Base-by-base conservation (phyloP, 2,888 invertebrate genomes). In the Orchesellides sinensis region DNA sequence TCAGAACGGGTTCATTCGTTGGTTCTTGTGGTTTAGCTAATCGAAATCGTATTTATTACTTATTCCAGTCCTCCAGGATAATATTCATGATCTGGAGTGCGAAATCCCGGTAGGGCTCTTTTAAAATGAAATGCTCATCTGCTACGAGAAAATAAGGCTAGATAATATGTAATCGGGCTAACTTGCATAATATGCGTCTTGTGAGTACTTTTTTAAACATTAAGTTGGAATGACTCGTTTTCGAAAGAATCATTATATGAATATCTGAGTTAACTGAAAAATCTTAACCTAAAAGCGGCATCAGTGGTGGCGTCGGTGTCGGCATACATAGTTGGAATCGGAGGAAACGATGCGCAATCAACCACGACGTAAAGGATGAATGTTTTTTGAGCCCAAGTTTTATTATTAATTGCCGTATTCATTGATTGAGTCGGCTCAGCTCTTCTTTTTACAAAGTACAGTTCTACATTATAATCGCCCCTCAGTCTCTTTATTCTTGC, bases 291-390 rank as follows among this genome's bases (percentile, higher is more conserved):
- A n/a, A n/a, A n/a, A n/a, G n/a, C n/a, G n/a, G n/a, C n/a, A n/a
- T n/a, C n/a, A n/a, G n/a, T n/a, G n/a, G n/a, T n/a, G n/a, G n/a
- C n/a, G n/a, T n/a, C n/a, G n/a, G n/a, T n/a, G 25, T 61, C 32
- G 35, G 52, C 56, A 47, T 66, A 68, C 73, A 68, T 73, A 81
- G 45, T 80, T 61, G 72, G 69, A 79, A 72, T 68, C 14, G 56
- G 61, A 79, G 52, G 78, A 79, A 70, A 70, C 54, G 73, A 81
- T 68, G 81, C 81, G 81, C 73, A 81, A 81, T 81, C 73, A 81
- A 74, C 81, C 81, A 40, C 2, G 27, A 59, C 69, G 59, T n/a
- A 32, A 25, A 47, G 45, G 25, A 19, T 61, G 14, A 17, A 29
- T 68, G 52, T 63, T 61, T 65, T 49, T 32, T 27, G 74, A 75